Conservation (phyloP, 2,888 invertebrate genomes). For the Drosophila rubida region DNA sequence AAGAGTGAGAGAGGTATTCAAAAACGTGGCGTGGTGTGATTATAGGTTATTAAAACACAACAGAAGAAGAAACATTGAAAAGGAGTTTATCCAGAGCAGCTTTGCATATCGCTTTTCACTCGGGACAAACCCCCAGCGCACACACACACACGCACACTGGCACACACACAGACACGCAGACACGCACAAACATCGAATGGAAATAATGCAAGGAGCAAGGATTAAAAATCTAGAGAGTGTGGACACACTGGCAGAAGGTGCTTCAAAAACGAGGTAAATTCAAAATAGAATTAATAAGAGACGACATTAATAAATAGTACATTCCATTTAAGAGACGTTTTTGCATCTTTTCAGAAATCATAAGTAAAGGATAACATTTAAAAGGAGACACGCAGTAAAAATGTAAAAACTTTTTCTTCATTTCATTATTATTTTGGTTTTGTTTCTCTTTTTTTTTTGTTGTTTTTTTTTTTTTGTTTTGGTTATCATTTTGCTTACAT, state of each 20-base stretch:
- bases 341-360: slow-evolving; percentile 22
- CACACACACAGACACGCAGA: slow-evolving; percentile 11
- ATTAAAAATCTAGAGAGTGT: slow-evolving; percentile 39
- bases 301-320: slow-evolving; percentile 53
- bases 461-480: slow-evolving; percentile 10
- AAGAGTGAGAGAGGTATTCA: slow-evolving; percentile 26
- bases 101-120: slow-evolving; percentile 19
- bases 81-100: slow-evolving; percentile 6
- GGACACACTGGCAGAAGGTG: slow-evolving; percentile 43
- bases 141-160: slow-evolving; percentile 16
- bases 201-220: slow-evolving; percentile 47
- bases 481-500: slow-evolving; percentile 79
- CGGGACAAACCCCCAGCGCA: neutral
- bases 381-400: slow-evolving; percentile 51
- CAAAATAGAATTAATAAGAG: slow-evolving; percentile 27
- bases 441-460: slow-evolving; percentile 4
- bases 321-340: slow-evolving; percentile 46
- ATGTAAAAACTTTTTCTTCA: slow-evolving; percentile 25
- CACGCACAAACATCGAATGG: slow-evolving; percentile 48
- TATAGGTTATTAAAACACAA: slow-evolving; percentile 32
- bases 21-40: slow-evolving; percentile 28
- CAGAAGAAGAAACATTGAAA: slow-evolving; percentile 28
- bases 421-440: slow-evolving; percentile 16
- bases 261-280: slow-evolving; percentile 33
- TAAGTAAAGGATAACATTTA: slow-evolving; percentile 40